Base-by-base conservation (phyloP, 2,797 vertebrate genomes). In the Champsocephalus gunnari region DNA sequence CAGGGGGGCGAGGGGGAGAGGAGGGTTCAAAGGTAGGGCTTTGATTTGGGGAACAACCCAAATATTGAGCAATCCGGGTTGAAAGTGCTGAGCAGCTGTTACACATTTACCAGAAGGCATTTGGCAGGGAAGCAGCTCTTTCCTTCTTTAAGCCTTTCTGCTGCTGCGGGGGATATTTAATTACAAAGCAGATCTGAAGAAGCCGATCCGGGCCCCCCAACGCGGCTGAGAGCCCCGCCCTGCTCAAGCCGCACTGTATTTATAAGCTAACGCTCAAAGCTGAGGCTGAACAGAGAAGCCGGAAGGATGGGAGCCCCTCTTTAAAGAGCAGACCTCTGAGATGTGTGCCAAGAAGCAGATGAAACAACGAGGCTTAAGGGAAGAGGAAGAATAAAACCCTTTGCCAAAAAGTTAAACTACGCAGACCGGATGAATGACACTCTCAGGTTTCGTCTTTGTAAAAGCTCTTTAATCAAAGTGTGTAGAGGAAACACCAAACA, bases 81-180 rank as follows among this genome's bases (percentile, higher is more conserved):
- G 48, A 91, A 91, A 91, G 85, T 81, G 72, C 85, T 66, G 80
- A 87, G 82, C 86, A 85, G 84, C 88, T 90, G 90, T 90, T 89
- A 91, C 84, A 92, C 90, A 92, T 94, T 93, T 89, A 92, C 80
- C 84, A 80, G 85, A 73, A 43, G 71, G 72, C n/a, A 56, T 47
- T 21, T 71, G 60, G 72, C 60, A 38, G 61, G 72, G 75, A 80
- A 73, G 79, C 76, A 17, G 79, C 79, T 71, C 74, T 80, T 79
- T 60, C 72, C 79, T 71, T 57, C 56, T 79, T 65, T 60, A 76
- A 68, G 75, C 66, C 62, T n/a, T 21, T 1, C 16, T 24, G 67
- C 67, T 77, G 79, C 62, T 60, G 63, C 16, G 19, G 69, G 69
- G 80, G 80, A 83, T 66, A 83, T 89, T 88, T 92, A 87, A 90